phyloP scores from a whole-genome alignment of 2,797 vertebrate species.

The Cyclopterus lumpus region DNA sequence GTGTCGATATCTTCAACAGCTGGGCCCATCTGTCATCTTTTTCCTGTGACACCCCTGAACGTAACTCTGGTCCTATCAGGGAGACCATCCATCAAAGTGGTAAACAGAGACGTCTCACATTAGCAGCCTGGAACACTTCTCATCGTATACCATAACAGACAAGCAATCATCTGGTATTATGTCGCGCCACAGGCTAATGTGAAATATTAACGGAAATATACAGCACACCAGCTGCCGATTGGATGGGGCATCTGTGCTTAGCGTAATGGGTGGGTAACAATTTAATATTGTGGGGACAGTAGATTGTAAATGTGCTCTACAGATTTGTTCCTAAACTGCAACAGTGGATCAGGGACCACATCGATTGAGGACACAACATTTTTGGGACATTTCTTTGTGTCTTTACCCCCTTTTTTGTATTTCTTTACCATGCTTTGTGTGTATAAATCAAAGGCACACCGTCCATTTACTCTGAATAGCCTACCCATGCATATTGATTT shows the following conservation, averaged over 20 bases:
- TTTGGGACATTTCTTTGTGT: constrained; percentile 9
- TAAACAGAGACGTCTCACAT: constrained; percentile 86
- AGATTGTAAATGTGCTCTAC: constrained; percentile 59
- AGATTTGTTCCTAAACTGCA: constrained; percentile 40
- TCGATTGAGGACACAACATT: constrained; percentile 19
- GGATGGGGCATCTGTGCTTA: constrained; percentile 74
- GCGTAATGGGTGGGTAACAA: constrained; percentile 67
- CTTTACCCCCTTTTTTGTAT: background rate
- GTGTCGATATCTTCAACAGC: constrained; percentile 85
- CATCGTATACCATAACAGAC: constrained; percentile 84
- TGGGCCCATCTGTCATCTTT: constrained; percentile 85
- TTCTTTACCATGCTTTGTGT: constrained; percentile 22
- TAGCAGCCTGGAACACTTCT: constrained; percentile 80
- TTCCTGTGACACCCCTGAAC: constrained; percentile 80
- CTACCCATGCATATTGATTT: constrained; percentile 55
- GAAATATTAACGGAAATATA: constrained; percentile 81
- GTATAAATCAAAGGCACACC: constrained; percentile 54
- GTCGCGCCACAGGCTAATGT: constrained; percentile 82
- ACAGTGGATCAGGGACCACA: constrained; percentile 10
- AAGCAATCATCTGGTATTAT: constrained; percentile 83
- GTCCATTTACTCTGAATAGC: constrained; percentile 45
- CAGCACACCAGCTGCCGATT: constrained; percentile 73
- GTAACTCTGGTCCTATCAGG: constrained; percentile 81
- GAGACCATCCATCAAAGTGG: constrained; percentile 83
- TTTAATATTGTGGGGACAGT: constrained; percentile 64